These are phyloP conservation scores for Strigamia transsilvanica DNA, from an alignment of 2,888 invertebrate species.

Conservation along the genomic window DNA sequence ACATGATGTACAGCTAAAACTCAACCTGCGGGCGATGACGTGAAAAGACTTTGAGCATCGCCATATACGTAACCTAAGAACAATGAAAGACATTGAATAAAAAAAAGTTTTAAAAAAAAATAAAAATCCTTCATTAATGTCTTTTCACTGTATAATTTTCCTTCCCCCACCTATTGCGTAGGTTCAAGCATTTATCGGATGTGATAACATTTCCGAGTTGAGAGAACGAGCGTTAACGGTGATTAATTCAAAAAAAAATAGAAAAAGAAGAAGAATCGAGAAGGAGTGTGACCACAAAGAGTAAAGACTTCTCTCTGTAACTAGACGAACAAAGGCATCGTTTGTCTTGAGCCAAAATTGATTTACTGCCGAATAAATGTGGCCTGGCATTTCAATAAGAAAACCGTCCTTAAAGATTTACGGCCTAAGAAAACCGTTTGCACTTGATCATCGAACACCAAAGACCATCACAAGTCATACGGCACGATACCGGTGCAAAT, in stretches of 20 bases:
- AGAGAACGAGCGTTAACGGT: not conserved
- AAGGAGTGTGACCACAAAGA: constrained; percentile 44
- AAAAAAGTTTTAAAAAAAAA: not conserved
- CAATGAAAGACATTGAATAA: not conserved
- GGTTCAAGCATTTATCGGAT: not conserved
- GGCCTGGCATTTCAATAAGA: constrained; percentile 45
- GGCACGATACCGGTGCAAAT: constrained; percentile 22
- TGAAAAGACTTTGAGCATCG: constrained; percentile 45
- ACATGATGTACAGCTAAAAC: constrained; percentile 41
- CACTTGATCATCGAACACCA: constrained; percentile 32
- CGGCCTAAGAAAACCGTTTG: constrained; percentile 29
- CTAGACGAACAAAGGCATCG: constrained; percentile 43
- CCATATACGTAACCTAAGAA: constrained; percentile 12
- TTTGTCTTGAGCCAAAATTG: constrained; percentile 44
- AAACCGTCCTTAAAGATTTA: constrained; percentile 34
- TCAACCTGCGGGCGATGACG: constrained; percentile 46
- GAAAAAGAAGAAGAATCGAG: not conserved
- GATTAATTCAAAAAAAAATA: not conserved
- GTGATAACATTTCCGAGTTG: not conserved
- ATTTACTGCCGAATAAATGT: constrained; percentile 49
- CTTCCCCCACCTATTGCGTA: not conserved
- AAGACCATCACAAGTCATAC: constrained; percentile 11
- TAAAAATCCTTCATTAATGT: constrained; percentile 34
- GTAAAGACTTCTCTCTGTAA: constrained; percentile 30
- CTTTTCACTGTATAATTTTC: constrained; percentile 11